Base-by-base conservation (phyloP, 1,140 invertebrate genomes). In the Sycophaga agraensis region DNA sequence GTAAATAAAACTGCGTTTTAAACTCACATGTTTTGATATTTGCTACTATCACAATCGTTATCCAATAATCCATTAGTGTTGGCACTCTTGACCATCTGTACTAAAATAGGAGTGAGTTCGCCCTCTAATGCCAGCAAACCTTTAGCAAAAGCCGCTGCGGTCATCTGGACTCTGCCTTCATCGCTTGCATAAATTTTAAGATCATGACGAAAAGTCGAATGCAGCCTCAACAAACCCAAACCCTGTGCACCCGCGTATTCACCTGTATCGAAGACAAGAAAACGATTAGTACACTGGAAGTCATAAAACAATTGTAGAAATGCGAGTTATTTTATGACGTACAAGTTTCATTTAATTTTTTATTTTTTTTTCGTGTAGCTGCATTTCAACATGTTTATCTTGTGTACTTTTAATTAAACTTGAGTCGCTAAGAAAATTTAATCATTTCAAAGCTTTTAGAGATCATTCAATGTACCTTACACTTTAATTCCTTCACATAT, bases 81-180 rank as follows among this genome's bases (percentile, higher is more conserved):
- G 1, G 97, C 97, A 70, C 93, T 97, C 78, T 99, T 99, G 1
- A 99, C 98, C 98, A 99, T 99, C 81, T 99, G 98, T 12, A 99
- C 96, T 14, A 99, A 82, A 75, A 99, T 99, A 0, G 98, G 98
- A 0, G 98, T 98, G 3, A 99, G 82, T 80, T 99, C 97, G 9
- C 97, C 98, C 82, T 99, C 98, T 34, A 99, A 76, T 0, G 97
- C 98, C 0, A 99, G 80, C 21, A 99, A 80, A 11, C 97, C 97
- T 83, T 99, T 99, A 2, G 97, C 96, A 81, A 99, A 99, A 11
- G 97, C 97, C 12, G 97, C 97, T 0, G 97, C 97, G 0, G 97
- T 99, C 96, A 99, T 99, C 81, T 99, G 97, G 1, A 99, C 97
- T 50, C 97, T 83, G 1, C 98, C 98, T 80, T 99, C 98, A 78